These are phyloP conservation scores for Argyresthia albistria DNA, from an alignment of 2,888 invertebrate species.

Conservation along the genomic window DNA sequence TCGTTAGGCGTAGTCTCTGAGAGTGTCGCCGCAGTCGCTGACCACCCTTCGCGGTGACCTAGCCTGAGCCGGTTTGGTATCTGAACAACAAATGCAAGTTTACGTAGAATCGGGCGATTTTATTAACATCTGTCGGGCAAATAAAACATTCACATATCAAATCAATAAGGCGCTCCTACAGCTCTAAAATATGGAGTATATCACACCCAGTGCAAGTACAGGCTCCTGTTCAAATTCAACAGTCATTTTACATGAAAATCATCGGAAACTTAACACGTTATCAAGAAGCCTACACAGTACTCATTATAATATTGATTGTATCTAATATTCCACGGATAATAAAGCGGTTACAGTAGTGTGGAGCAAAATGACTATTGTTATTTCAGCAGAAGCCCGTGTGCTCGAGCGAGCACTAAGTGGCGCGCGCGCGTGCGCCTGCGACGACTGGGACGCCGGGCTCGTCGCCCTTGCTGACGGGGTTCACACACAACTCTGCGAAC, in stretches of 20 bases:
- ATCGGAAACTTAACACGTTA: background rate
- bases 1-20: too few relatives aligned
- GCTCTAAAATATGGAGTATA: constrained; percentile 1
- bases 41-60: too few relatives aligned
- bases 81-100: background rate
- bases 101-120: constrained; percentile 6
- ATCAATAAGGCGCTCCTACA: constrained; percentile 2
- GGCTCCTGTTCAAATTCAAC: background rate
- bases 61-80: background rate
- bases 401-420: constrained; percentile 7
- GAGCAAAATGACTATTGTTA: constrained; percentile 1
- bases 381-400: constrained; percentile 6
- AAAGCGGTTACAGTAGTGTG: background rate
- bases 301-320: too few relatives aligned
- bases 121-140: constrained; percentile 5
- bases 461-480: constrained; percentile 42
- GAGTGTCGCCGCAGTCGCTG: too few relatives aligned
- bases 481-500: constrained; percentile 84
- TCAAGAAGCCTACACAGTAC: background rate
- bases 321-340: background rate
- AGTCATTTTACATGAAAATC: constrained; percentile 1
- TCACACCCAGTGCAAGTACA: background rate
- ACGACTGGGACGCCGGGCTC: constrained; percentile 16
- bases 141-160: constrained; percentile 9
- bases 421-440: constrained; percentile 22